These are phyloP conservation scores for Microcebus murinus DNA, from an alignment of 2,113 vertebrate species.

Conservation along the genomic window DNA sequence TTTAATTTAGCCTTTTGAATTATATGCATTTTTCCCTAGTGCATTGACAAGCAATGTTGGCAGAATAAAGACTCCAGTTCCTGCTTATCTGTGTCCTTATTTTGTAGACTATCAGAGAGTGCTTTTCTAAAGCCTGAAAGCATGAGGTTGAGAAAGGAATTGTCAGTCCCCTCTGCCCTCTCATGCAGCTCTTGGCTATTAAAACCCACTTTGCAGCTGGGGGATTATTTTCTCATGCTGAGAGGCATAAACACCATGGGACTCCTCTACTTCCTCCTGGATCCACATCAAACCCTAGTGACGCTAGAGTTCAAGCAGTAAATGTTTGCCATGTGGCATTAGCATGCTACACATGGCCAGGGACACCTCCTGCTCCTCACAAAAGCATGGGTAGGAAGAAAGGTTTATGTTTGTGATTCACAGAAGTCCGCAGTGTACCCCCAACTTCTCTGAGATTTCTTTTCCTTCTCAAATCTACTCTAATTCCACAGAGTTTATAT, in stretches of 20 bases:
- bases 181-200: not conserved
- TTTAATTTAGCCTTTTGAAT: constrained; percentile 7
- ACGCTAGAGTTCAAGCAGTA: not conserved
- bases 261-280: constrained; percentile 11
- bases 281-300: not conserved
- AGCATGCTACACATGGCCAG: not conserved
- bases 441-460: not conserved
- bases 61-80: not conserved
- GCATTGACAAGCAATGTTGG: not conserved
- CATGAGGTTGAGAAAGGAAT: not conserved
- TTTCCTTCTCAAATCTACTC: not conserved
- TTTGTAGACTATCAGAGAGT: not conserved
- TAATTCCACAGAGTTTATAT: not conserved
- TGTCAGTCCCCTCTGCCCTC: not conserved
- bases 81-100: not conserved
- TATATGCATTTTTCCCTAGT: not conserved
- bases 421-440: not conserved
- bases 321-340: not conserved
- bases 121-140: not conserved
- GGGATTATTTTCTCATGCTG: constrained; percentile 26
- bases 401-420: constrained; percentile 33
- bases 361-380: not conserved
- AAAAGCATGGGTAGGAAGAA: not conserved
- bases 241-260: not conserved
- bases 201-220: not conserved